These are phyloP conservation scores for Silurus aristotelis DNA, from an alignment of 2,797 vertebrate genomes.

Conservation along the genomic window DNA sequence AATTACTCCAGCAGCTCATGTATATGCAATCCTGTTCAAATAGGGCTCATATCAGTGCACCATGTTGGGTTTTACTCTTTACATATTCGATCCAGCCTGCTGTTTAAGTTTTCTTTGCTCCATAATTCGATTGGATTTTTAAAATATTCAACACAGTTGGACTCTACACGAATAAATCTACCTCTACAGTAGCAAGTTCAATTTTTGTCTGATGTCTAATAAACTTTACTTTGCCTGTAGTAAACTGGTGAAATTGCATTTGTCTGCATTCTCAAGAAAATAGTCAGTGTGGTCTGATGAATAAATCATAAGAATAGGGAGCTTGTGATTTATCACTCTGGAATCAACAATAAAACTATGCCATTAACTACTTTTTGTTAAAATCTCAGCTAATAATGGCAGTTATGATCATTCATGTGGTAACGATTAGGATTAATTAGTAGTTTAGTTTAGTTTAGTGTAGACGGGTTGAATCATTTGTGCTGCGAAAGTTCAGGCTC, in stretches of 20 bases:
- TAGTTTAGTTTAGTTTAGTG: too few species aligned
- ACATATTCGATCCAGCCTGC: not conserved
- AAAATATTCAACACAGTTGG: not conserved
- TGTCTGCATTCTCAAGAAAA: not conserved
- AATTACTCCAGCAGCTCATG: not conserved
- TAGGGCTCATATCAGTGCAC: not conserved
- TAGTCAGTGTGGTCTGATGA: not conserved
- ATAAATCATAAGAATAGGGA: not conserved
- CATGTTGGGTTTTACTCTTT: not conserved
- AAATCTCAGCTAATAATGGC: not conserved
- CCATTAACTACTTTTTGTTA: not conserved
- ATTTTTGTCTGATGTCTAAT: not conserved
- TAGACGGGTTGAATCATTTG: not conserved
- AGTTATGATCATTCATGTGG: not conserved
- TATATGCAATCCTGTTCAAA: not conserved
- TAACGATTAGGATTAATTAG: not conserved
- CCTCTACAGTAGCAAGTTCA: not conserved
- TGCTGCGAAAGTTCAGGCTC: not conserved
- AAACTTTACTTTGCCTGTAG: not conserved
- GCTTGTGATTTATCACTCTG: not conserved
- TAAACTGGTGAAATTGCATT: not conserved
- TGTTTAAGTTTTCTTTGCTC: not conserved
- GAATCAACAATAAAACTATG: not conserved
- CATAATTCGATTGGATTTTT: not conserved
- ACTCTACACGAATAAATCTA: not conserved